Evolutionary conservation across 2,797 vertebrate genomes (phyloP).

Genomic region (Dryobates pubescens): DNA sequence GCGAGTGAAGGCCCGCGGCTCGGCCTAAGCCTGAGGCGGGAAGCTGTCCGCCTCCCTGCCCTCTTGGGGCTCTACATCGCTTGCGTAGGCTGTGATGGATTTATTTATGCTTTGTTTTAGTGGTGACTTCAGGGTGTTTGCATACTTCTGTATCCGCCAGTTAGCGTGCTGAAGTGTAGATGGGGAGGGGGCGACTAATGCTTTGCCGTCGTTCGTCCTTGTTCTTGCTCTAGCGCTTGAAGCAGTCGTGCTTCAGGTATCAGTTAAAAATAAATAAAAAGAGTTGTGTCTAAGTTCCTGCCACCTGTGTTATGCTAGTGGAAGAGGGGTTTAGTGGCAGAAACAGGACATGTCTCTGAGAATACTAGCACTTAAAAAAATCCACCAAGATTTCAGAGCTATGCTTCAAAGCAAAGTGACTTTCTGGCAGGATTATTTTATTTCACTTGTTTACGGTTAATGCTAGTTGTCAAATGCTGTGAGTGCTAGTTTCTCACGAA

Average conservation of each 20-base stretch:
- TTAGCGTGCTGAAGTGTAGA: fast-evolving
- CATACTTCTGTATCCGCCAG: fast-evolving
- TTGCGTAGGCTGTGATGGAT: fast-evolving
- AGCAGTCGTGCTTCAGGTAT: fast-evolving
- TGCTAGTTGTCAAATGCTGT: fast-evolving
- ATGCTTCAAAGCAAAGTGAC: fast-evolving
- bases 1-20: no score
- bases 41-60: fast-evolving
- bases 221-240: fast-evolving
- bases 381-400: fast-evolving
- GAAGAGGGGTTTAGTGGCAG: fast-evolving
- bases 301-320: fast-evolving
- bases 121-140: fast-evolving
- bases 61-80: neutral
- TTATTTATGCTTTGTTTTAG: fast-evolving
- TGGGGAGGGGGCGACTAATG: fast-evolving
- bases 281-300: fast-evolving
- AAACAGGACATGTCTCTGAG: fast-evolving
- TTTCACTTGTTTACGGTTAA: no score
- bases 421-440: fast-evolving
- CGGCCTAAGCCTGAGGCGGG: fast-evolving
- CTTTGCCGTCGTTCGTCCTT: fast-evolving
- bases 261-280: fast-evolving
- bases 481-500: fast-evolving
- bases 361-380: fast-evolving